These are phyloP conservation scores for Premnoplex brunnescens DNA, from an alignment of 2,797 vertebrate species.

Conservation along the genomic window DNA sequence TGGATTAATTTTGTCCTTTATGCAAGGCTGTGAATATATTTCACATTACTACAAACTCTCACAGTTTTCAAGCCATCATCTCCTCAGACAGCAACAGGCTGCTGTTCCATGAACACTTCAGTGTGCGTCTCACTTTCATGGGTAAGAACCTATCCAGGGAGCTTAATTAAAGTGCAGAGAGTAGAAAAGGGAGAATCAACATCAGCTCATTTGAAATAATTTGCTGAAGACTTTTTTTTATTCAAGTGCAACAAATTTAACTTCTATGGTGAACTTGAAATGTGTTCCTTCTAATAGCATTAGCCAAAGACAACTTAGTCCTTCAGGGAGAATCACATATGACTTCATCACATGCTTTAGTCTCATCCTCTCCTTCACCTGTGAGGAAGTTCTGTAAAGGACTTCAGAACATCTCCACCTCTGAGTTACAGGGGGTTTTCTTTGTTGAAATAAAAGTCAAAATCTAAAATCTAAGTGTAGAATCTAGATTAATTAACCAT, in stretches of 20 bases:
- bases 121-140: background rate
- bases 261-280: background rate
- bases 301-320: background rate
- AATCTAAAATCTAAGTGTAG: background rate
- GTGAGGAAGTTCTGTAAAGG: background rate
- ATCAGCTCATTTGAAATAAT: background rate
- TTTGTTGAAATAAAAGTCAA: background rate
- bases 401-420: background rate
- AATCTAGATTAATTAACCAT: background rate
- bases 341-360: background rate
- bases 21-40: background rate
- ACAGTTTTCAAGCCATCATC: background rate
- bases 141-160: background rate
- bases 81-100: background rate
- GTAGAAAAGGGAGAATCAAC: background rate
- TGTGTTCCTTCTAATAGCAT: background rate
- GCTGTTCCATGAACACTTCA: background rate
- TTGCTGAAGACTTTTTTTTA: background rate
- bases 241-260: background rate
- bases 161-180: background rate
- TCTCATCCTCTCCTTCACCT: background rate
- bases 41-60: background rate
- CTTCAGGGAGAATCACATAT: background rate
- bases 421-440: background rate
- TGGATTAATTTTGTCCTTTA: background rate